These are phyloP conservation scores for Platynereis dumerilii DNA, from an alignment of 2,888 invertebrate genomes.

Conservation along the genomic window DNA sequence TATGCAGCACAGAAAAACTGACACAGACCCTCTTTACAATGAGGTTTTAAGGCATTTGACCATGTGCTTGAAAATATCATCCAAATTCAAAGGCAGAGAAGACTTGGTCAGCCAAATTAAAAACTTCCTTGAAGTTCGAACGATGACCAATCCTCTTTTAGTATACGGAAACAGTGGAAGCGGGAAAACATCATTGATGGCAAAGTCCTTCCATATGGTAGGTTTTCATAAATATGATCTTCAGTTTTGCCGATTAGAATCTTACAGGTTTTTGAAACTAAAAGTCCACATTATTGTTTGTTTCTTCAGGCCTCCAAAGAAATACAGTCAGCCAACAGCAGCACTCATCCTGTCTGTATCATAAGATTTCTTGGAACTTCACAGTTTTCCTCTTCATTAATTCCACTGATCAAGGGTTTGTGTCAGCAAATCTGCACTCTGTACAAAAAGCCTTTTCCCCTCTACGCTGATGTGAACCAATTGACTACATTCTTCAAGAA, in stretches of 20 bases:
- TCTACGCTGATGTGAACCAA: neutral
- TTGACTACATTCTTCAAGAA: slow-evolving; percentile 2
- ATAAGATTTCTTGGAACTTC: slow-evolving; percentile 39
- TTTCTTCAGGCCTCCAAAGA: no score
- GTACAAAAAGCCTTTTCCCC: neutral
- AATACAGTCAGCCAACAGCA: no score
- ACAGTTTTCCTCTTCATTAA: neutral
- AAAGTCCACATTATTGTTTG: no score
- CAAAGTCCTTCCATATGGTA: slow-evolving; percentile 36
- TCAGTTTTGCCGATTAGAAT: no score
- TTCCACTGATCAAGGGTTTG: neutral
- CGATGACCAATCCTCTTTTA: slow-evolving; percentile 34
- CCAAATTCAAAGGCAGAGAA: slow-evolving; percentile 24
- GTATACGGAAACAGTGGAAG: slow-evolving; percentile 39
- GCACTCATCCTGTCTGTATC: slow-evolving; percentile 27
- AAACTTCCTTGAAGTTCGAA: slow-evolving; percentile 24
- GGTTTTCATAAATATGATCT: neutral
- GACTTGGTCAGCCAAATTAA: slow-evolving; percentile 26
- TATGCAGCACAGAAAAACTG: neutral
- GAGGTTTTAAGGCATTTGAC: neutral
- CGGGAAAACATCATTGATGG: slow-evolving; percentile 44
- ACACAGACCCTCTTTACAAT: neutral
- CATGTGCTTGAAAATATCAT: neutral
- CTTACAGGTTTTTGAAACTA: no score
- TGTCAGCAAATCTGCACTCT: neutral